These are phyloP conservation scores for Anastatus disparis DNA, from an alignment of 1,140 invertebrate genomes.

Conservation along the genomic window DNA sequence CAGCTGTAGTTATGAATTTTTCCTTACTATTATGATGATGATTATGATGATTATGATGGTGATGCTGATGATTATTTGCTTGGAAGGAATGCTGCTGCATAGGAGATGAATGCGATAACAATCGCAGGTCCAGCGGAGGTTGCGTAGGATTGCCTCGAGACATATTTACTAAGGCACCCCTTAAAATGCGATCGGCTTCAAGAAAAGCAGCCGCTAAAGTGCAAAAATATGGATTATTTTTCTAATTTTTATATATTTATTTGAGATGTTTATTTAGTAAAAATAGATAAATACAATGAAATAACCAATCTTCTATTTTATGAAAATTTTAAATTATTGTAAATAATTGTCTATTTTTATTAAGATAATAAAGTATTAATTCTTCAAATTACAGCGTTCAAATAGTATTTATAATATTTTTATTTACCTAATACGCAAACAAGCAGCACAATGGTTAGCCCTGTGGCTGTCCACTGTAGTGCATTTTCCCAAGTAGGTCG, in stretches of 20 bases:
- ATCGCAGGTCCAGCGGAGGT: slow-evolving; percentile 72
- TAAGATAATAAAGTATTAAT: no score
- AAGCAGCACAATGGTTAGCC: slow-evolving; percentile 73
- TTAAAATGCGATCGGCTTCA: slow-evolving; percentile 79
- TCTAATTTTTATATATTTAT: no score
- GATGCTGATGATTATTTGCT: background rate
- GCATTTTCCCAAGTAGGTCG: slow-evolving; percentile 84
- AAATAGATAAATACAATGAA: no score
- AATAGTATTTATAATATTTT: no score
- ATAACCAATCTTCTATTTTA: no score
- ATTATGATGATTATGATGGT: no score
- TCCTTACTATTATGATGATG: slow-evolving; percentile 37
- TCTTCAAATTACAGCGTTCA: no score
- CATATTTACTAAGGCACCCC: slow-evolving; percentile 65
- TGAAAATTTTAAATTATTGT: no score
- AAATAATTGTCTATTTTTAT: no score
- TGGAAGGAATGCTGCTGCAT: slow-evolving; percentile 49
- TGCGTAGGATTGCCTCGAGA: slow-evolving; percentile 66
- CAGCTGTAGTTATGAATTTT: slow-evolving; percentile 18
- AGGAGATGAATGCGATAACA: slow-evolving; percentile 55
- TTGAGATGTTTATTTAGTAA: no score
- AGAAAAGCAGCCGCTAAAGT: slow-evolving; percentile 75
- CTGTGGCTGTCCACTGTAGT: slow-evolving; percentile 76
- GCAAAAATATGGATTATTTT: slow-evolving; percentile 50
- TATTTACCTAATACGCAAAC: slow-evolving; percentile 63